These are phyloP conservation scores for human (Homo sapiens) DNA, from an alignment of 2,113 vertebrate species.

Conservation along the genomic window DNA sequence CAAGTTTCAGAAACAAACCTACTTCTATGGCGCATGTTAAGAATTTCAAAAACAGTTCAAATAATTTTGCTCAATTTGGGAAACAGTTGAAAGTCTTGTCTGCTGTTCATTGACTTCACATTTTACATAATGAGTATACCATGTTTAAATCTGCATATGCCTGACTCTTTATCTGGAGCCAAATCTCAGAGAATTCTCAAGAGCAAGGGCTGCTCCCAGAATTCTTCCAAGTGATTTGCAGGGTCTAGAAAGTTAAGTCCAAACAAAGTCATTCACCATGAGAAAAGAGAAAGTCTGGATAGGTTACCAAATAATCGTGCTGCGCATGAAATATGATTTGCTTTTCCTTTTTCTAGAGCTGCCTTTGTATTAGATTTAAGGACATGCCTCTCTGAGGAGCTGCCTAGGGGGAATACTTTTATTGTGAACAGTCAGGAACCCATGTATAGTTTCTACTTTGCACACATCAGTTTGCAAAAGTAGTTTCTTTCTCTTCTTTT, in stretches of 20 bases:
- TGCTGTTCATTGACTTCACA: constrained; percentile 1
- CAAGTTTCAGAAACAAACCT: constrained; percentile 49
- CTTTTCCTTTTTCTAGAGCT: background rate
- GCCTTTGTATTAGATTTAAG: background rate
- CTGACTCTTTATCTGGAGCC: background rate
- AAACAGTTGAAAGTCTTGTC: constrained; percentile 60
- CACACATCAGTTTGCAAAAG: background rate
- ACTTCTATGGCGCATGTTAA: constrained; percentile 54
- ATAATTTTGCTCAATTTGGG: constrained; percentile 61
- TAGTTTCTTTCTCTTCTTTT: background rate
- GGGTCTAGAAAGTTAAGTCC: background rate
- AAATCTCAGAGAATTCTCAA: background rate
- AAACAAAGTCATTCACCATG: constrained; percentile 7
- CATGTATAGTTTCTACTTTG: background rate
- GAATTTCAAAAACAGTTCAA: constrained; percentile 58
- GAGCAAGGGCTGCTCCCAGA: background rate
- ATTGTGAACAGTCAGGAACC: background rate
- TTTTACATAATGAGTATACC: constrained; percentile 37
- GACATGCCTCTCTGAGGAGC: background rate
- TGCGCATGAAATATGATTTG: background rate
- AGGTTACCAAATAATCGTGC: background rate
- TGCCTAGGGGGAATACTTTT: background rate
- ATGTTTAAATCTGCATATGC: constrained; percentile 34
- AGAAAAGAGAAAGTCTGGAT: background rate
- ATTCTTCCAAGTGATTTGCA: background rate